Evolutionary conservation across 1,140 invertebrate genomes (phyloP).

Genomic region (Ectropis grisescens): DNA sequence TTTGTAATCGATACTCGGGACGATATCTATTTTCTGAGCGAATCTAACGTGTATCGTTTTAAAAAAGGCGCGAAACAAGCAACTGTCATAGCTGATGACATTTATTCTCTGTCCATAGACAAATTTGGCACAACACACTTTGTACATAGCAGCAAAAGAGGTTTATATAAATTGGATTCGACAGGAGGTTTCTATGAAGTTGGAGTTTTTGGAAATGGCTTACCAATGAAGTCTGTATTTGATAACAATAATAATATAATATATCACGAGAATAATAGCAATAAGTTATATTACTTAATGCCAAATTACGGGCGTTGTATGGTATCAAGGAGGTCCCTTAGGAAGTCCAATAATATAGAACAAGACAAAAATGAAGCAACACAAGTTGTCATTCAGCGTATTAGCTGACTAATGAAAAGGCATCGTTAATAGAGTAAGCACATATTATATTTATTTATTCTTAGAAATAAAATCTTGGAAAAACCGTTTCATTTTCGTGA

Average conservation of each 20-base stretch:
- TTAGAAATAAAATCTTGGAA: no score
- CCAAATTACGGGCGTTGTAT: constrained; percentile 33
- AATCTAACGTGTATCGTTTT: constrained; percentile 26
- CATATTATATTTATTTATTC: no score
- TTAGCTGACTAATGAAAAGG: no score
- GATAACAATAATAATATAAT: constrained; percentile 40
- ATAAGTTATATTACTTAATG: constrained; percentile 35
- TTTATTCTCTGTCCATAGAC: constrained; percentile 38
- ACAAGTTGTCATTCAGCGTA: no score
- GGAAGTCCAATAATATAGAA: no score
- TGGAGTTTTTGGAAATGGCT: constrained; percentile 29
- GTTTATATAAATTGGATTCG: constrained; percentile 35
- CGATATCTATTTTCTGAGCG: constrained; percentile 41
- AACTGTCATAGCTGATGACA: constrained; percentile 27
- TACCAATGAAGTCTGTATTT: constrained; percentile 32
- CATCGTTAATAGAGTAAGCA: no score
- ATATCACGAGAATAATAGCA: constrained; percentile 29
- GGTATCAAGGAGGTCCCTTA: no score
- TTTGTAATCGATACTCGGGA: constrained; percentile 36
- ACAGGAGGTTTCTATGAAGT: constrained; percentile 20
- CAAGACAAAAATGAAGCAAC: no score
- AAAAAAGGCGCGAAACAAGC: constrained; percentile 27
- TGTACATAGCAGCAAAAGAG: constrained; percentile 28
- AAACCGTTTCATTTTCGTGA: no score
- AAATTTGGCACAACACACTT: constrained; percentile 32